Evolutionary conservation across 1,140 invertebrate species (phyloP), one percentile per base, ranked within the genome.

Genomic region (Pseudomyrmex dendroicus): DNA sequence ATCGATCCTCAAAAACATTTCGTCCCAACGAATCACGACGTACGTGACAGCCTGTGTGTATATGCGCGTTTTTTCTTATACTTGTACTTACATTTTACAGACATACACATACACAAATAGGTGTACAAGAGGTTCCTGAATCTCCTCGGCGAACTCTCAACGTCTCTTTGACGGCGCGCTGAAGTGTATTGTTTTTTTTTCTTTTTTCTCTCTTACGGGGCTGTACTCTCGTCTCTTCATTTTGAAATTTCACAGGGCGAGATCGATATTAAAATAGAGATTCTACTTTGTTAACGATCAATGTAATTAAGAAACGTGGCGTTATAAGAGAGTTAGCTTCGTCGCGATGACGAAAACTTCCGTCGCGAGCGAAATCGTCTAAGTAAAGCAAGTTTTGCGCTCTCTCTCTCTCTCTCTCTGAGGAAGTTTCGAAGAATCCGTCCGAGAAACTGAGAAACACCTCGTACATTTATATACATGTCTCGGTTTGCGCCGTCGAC

Each of bases 81-180:
- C 72, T 83, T 77, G 63, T 84, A 84, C 63, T 84, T 82, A 83
- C 85, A 83, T 74, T 82, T 35, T 84, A 84, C 76, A 77, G 76
- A 82, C 85, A 64, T 56, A 88, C 59, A 74, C 62, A 54, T 86
- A 83, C 82, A 78, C 82, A 78, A 83, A 83, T 78, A 54, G 66
- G 52, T 78, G 78, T 83, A 83, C 74, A 54, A 56, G 66, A 46
- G 54, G 64, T 50, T 50, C 35, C 15, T 54, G 54, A 59, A 20
- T 59, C 48, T 72, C 66, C 17, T 35, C 76, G 66, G 22, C 44
- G 25, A 59, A 54, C 68, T 44, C 44, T 77, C 72, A 62, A 54
- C 9, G 67, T 61, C 17, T 12, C 46, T 25, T 25, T 56, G 54
- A 25, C 66, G 66, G 20, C 2, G 54, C 76, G n/a, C 20, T 54